Base-by-base conservation (phyloP, 1,140 invertebrate genomes). In the Drosophila ananassae region DNA sequence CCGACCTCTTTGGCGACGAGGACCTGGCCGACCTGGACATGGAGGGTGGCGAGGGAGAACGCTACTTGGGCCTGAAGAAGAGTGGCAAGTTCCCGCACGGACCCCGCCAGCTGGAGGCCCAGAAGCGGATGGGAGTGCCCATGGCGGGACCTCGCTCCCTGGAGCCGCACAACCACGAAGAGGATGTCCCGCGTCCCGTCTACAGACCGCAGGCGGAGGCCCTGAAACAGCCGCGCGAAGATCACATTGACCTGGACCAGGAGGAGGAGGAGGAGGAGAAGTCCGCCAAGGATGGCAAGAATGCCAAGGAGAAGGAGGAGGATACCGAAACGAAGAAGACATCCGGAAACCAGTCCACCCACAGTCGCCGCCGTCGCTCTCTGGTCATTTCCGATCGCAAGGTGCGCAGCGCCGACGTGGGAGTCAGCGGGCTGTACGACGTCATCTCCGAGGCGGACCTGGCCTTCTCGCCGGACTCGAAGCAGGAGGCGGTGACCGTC, bases 371-470 rank as follows among this genome's bases (percentile, higher is more conserved):
- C 30, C 94, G 94, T 52, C 93, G 97, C 17, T 95, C 95, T 0
- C 93, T 96, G 2, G 93, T 94, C 0, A 93, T 96, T 10, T 94
- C 95, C 6, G 95, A 96, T 79, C 93, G 96, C 4, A 95, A 96
- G 79, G 95, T 93, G 9, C 94, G 96, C 22, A 97, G 95, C 67
- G 96, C 96, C 2, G 97, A 97, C 89, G 96, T 97, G 9, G 97
- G 96, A 7, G 97, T 98, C 13, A 96, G 95, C 73, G 96, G 96
- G 2, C 94, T 97, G 39, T 98, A 97, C 91, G 96, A 97, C 73
- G 97, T 98, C n/a, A 97, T 98, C 25, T 97, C 97, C 2, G 96
- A 97, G 92, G 96, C 96, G 9, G 97, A 98, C 91, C 92, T 98
- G 21, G 97, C 96, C n/a, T 98, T 98, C 91, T 96, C 96, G 77